phyloP scores from a whole-genome alignment of 2,797 vertebrate genomes.

The Myotis vivesi region DNA sequence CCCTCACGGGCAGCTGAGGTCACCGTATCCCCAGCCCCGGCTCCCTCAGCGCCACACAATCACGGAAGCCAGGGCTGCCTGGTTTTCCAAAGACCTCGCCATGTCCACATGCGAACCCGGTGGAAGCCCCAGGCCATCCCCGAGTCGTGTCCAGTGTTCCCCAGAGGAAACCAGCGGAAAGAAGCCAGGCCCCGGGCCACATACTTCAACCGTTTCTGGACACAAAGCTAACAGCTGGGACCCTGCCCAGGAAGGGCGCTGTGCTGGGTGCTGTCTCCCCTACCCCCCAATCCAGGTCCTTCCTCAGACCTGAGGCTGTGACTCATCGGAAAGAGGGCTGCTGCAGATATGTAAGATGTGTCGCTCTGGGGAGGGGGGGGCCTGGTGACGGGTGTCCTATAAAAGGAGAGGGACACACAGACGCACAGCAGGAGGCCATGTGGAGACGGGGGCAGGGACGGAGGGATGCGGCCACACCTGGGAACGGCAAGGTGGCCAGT shows the following conservation, averaged over 20 bases:
- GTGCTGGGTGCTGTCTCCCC: fast-evolving
- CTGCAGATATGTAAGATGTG: neutral
- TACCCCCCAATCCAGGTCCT: neutral
- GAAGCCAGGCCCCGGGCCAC: neutral
- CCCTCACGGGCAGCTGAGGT: fast-evolving
- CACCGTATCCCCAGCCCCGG: neutral
- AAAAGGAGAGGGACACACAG: neutral
- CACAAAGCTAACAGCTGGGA: neutral
- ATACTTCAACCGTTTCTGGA: neutral
- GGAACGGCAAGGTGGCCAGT: fast-evolving
- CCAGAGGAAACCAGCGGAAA: no score
- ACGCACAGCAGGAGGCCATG: fast-evolving
- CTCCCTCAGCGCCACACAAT: no score
- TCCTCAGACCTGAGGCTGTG: neutral
- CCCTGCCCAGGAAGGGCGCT: neutral
- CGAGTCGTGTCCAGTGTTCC: neutral
- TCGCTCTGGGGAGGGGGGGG: fast-evolving
- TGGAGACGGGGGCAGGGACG: neutral
- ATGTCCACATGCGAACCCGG: fast-evolving
- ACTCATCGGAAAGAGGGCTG: neutral
- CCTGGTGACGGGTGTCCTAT: neutral
- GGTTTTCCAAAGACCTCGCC: neutral
- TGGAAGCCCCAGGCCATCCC: neutral
- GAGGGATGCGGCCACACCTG: fast-evolving
- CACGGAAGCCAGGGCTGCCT: neutral